phyloP scores from a whole-genome alignment of 1,140 invertebrate genomes.

The Rhizoglyphus robini region DNA sequence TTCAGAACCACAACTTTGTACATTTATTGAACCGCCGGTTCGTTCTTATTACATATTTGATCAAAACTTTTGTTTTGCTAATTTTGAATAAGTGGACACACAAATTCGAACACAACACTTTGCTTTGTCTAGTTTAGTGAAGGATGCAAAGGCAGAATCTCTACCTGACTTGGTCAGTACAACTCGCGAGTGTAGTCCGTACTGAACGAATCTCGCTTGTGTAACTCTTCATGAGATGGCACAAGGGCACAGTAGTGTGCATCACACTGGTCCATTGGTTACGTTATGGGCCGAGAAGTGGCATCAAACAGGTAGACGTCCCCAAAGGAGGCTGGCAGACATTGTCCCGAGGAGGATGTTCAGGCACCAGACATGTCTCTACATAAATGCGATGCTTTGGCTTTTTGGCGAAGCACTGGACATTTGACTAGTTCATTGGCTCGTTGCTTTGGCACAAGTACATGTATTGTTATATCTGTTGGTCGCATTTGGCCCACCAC shows the following conservation, averaged over 20 bases:
- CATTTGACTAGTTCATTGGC: background rate
- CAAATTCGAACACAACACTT: no score
- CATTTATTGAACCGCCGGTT: no score
- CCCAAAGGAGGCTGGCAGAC: constrained; percentile 93
- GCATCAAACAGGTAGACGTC: constrained; percentile 90
- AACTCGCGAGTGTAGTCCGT: background rate
- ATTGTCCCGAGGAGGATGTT: constrained; percentile 91
- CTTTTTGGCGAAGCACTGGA: background rate
- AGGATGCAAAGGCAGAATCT: background rate
- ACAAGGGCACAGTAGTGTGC: constrained; percentile 87
- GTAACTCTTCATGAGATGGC: constrained; percentile 55
- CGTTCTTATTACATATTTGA: no score
- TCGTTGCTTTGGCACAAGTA: background rate
- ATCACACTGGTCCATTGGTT: constrained; percentile 98
- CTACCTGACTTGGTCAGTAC: background rate
- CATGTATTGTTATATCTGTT: background rate
- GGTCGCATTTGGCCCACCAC: background rate
- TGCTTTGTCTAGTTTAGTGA: no score
- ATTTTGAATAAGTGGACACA: no score
- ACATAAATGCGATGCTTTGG: constrained; percentile 92
- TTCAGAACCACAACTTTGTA: no score
- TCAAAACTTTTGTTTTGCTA: no score
- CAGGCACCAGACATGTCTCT: constrained; percentile 90
- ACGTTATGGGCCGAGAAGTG: constrained; percentile 74
- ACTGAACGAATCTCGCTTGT: constrained; percentile 3